Percentiles rank a stretch among this genome's conserved stretches.
Conservation (phyloP, 2,113 vertebrate species). For the Oryzias celebensis region DNA sequence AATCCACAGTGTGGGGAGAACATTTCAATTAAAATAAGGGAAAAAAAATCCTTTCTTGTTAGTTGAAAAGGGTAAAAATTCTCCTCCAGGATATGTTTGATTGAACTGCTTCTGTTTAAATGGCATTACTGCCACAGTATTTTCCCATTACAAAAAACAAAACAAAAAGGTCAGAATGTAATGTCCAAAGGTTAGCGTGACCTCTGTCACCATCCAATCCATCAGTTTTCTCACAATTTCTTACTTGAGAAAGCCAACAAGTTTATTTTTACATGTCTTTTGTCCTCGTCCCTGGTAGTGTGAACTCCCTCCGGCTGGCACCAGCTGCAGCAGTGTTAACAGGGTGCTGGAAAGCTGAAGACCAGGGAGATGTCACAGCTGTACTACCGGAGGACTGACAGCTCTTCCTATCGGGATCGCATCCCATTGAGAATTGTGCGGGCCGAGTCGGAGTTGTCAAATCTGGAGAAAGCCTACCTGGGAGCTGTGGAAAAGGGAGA, state of each 20-base stretch:
- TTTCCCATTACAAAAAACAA: too few species aligned
- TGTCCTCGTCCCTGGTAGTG: slow-evolving; percentile 48
- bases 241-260: neutral
- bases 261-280: slow-evolving; percentile 11
- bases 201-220: neutral
- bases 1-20: too few species aligned
- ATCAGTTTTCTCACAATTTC: neutral
- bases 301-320: slow-evolving; percentile 75
- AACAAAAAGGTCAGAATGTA: too few species aligned
- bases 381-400: slow-evolving; percentile 90
- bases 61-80: too few species aligned
- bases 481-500: slow-evolving; percentile 96
- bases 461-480: slow-evolving; percentile 91
- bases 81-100: too few species aligned
- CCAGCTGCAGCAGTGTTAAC: slow-evolving; percentile 53
- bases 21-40: too few species aligned
- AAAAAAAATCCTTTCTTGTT: too few species aligned
- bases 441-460: slow-evolving; percentile 93
- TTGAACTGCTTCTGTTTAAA: too few species aligned
- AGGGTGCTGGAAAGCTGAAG: slow-evolving; percentile 44
- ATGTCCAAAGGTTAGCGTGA: neutral
- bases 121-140: too few species aligned
- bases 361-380: slow-evolving; percentile 90
- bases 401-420: slow-evolving; percentile 91
- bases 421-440: slow-evolving; percentile 95